Evolutionary conservation across 2,113 vertebrate species (phyloP), one percentile per base, ranked within the genome.

Genomic region (Lagopus leucura): DNA sequence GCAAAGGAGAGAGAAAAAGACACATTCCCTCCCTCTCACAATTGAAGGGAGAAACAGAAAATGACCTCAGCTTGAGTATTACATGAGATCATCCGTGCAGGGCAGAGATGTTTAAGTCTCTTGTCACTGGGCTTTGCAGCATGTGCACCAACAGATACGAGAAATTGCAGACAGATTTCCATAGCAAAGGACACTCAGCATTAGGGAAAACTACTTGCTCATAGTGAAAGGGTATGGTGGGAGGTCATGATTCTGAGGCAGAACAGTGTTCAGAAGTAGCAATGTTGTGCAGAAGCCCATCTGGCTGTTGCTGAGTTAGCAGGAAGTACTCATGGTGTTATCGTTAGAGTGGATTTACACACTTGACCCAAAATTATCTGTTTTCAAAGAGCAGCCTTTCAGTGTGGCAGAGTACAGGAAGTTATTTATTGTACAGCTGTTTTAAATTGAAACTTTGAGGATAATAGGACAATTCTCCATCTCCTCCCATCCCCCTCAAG

Each of bases 361-460:
- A 70, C 63, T 74, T 91, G 87, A 86, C 82, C 69, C 57, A 3
- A 34, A 82, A 86, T 66, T 86, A 55, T 13, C 73, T 94, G 19
- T 75, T 86, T 96, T 88, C 57, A 74, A 47, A 95, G 83, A 90
- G 58, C 21, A 83, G 80, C 79, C 54, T 92, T 76, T 67, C 50
- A 81, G 48, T 64, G 52, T 92, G 47, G 86, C 67, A 88, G 95
- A 97, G 65, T 71, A 42, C 94, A 89, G 77, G 86, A 93, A 89
- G 64, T 77, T 92, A 70, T 86, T 97, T 96, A 54, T 78, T 93
- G 74, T 94, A 82, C 92, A 95, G 96, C 93, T 97, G 96, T 91
- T 97, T 97, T 47, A 42, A 96, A 95, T 94, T 96, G 92, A 88
- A 88, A 82, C 52, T 94, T 87, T 84, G 87, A 93, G 86, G 85